Percentiles rank a stretch among this genome's conserved stretches.
Evolutionary conservation across 2,797 vertebrate genomes (phyloP).

Genomic region (Sciurus vulgaris): DNA sequence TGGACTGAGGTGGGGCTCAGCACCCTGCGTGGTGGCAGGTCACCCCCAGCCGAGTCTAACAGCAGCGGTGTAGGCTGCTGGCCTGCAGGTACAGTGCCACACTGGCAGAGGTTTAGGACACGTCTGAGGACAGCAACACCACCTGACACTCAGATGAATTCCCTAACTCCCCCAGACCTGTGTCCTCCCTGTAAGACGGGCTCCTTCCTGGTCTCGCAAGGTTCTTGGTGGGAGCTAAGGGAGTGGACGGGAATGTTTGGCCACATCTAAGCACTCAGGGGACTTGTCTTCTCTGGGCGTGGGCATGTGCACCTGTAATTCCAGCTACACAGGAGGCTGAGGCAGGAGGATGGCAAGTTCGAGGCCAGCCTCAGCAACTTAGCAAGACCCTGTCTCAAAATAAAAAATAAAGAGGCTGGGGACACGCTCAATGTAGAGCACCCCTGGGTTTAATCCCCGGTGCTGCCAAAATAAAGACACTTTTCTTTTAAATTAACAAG

Average conservation of each 20-base stretch:
- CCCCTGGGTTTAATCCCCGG: too few species aligned
- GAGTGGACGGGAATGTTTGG: not conserved
- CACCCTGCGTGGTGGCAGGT: not conserved
- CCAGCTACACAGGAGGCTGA: too few species aligned
- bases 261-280: not conserved
- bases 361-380: too few species aligned
- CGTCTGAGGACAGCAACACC: not conserved
- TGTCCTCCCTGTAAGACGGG: not conserved
- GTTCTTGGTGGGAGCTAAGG: too few species aligned
- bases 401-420: too few species aligned
- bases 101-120: not conserved
- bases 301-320: too few species aligned
- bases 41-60: not conserved
- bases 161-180: not conserved
- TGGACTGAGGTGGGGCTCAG: not conserved
- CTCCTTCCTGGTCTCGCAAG: rapidly evolving
- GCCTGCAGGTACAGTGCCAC: not conserved
- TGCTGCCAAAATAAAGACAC: too few species aligned
- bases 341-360: too few species aligned
- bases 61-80: rapidly evolving
- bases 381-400: too few species aligned
- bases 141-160: not conserved
- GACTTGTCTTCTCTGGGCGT: not conserved
- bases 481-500: not conserved
- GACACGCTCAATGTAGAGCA: too few species aligned